Base-by-base conservation (phyloP, 2,797 vertebrate genomes). In the Caiman crocodilus region DNA sequence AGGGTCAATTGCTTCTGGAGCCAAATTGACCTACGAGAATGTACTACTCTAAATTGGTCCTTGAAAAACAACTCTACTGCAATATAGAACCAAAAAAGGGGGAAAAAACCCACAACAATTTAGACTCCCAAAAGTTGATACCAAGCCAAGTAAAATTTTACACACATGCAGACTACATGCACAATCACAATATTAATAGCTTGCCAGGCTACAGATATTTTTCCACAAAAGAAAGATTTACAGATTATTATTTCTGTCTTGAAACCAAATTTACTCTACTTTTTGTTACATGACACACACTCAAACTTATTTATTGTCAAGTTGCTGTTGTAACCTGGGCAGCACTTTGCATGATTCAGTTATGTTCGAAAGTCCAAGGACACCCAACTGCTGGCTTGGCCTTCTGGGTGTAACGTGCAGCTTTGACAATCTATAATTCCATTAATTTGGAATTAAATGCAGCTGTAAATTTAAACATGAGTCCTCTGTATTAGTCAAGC, bases 1-100 rank as follows among this genome's bases (percentile, higher is more conserved):
- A 69, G 69, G 94, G 95, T 96, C 96, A 97, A 96, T 96, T 97
- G 96, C 93, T 95, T 96, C 95, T 95, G 90, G 94, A 96, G 88
- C 95, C 90, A 95, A 96, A 95, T 32, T 92, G 95, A 97, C 96
- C 94, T 95, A 92, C 87, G 90, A 79, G 76, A 96, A 95, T 89
- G 91, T 74, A 89, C 79, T 95, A 94, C 80, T 82, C 90, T 97
- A 97, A 97, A 96, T 92, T 94, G 91, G 92, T 85, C 93, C 93
- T 96, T 94, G 87, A 86, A 95, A 85, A 35, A 76, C 85, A 91
- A 86, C 69, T 86, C 93, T 84, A 76, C 35, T 92, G 85, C 94
- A 95, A 93, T 69, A 92, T 3, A 94, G 86, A 91, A 93, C 94
- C 88, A 90, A 94, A 92, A 96, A 94, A 90, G 9, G 42, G 42